Evolutionary conservation across 2,888 invertebrate species (phyloP).

Genomic region (Zele albiditarsus): DNA sequence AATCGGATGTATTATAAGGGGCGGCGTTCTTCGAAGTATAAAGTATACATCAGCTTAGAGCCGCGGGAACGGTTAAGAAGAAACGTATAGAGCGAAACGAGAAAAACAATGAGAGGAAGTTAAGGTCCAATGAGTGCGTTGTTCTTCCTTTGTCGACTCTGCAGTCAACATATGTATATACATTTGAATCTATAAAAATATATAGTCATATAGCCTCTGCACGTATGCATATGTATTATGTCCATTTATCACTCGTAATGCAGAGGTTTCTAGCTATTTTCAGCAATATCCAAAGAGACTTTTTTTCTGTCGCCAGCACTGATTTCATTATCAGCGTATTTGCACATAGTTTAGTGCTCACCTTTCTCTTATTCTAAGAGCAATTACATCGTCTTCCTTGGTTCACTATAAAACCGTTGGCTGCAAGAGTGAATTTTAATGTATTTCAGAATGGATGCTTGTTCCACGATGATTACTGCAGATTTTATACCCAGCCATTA

Average conservation of each 20-base stretch:
- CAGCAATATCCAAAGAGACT: too few species aligned
- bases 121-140: constrained; percentile 69
- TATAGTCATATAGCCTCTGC: not conserved
- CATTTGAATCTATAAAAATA: constrained; percentile 24
- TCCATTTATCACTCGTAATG: constrained; percentile 9
- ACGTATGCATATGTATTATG: constrained; percentile 15
- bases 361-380: too few species aligned
- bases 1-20: constrained; percentile 65
- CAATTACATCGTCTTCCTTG: too few species aligned
- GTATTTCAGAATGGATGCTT: too few species aligned
- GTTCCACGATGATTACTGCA: too few species aligned
- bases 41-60: constrained; percentile 38
- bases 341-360: too few species aligned
- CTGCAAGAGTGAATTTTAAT: too few species aligned
- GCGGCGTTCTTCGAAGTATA: constrained; percentile 41
- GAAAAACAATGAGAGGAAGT: constrained; percentile 71
- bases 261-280: not conserved
- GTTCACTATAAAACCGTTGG: too few species aligned
- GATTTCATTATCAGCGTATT: too few species aligned
- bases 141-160: constrained; percentile 49
- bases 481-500: too few species aligned
- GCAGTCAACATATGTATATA: constrained; percentile 31
- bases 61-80: constrained; percentile 38
- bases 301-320: too few species aligned
- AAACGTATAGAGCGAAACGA: constrained; percentile 45